These are phyloP conservation scores for Leptinotarsa tumamoca DNA, from an alignment of 2,888 invertebrate genomes.

Conservation along the genomic window DNA sequence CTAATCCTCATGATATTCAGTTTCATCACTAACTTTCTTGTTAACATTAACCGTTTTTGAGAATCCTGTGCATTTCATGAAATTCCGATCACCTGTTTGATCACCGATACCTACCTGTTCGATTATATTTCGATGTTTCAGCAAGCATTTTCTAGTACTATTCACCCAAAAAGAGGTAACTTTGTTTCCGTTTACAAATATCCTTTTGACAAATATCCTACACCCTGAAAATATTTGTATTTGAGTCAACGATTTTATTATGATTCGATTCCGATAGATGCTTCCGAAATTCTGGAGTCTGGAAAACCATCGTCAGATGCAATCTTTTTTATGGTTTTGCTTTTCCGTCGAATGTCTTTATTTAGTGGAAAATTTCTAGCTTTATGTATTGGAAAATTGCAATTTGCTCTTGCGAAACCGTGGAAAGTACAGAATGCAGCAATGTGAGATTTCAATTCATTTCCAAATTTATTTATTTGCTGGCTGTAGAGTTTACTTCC, in stretches of 20 bases:
- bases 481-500: too few species aligned
- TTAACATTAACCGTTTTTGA: too few species aligned
- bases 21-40: too few species aligned
- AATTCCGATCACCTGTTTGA: too few species aligned
- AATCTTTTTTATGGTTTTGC: slow-evolving; percentile 7
- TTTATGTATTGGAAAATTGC: slow-evolving; percentile 17
- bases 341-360: neutral
- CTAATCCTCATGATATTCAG: too few species aligned
- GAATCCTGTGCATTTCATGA: too few species aligned
- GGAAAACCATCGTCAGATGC: neutral
- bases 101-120: too few species aligned
- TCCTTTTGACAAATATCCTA: neutral
- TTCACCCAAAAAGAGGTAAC: neutral
- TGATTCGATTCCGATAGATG: slow-evolving; percentile 1
- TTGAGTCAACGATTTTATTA: neutral
- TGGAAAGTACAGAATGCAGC: neutral
- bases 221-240: neutral
- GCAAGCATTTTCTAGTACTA: too few species aligned
- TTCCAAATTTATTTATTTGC: too few species aligned
- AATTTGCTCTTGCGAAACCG: neutral
- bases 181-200: neutral
- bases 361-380: neutral
- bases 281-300: neutral
- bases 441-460: neutral
- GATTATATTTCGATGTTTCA: too few species aligned